Conservation (phyloP, 2,113 vertebrate genomes). For the Xiphophorus maculatus region DNA sequence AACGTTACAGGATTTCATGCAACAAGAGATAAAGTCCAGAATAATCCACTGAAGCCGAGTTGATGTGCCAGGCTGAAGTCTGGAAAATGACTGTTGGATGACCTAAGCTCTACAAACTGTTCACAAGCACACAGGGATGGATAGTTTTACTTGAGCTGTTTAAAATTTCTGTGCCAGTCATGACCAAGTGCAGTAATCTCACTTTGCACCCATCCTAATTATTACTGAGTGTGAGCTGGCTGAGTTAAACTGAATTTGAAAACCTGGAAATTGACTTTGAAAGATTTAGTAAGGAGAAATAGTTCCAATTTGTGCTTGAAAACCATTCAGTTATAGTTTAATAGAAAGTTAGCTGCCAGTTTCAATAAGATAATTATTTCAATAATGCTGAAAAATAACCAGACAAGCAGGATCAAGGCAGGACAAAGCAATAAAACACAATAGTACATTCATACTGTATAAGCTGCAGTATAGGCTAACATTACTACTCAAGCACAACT, state of each 20-base stretch:
- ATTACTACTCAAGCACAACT: not conserved
- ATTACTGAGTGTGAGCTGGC: conserved; percentile 41
- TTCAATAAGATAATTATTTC: not conserved
- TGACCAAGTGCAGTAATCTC: conserved; percentile 30
- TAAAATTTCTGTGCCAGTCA: conserved; percentile 30
- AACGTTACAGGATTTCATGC: conserved; percentile 14
- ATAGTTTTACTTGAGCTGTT: conserved; percentile 1
- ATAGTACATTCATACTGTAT: not conserved
- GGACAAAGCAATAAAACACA: not conserved
- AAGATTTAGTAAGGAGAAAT: conserved; percentile 31
- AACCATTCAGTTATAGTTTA: not conserved
- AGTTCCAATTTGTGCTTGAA: conserved; percentile 32
- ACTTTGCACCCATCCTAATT: conserved; percentile 26
- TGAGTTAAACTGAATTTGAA: conserved; percentile 42
- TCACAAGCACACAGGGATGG: not conserved
- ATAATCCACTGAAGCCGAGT: conserved; percentile 39
- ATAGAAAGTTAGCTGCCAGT: conserved; percentile 3
- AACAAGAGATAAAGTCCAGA: conserved; percentile 28
- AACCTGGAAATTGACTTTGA: conserved; percentile 13
- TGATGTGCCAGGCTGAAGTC: conserved; percentile 34
- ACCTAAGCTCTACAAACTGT: conserved; percentile 35
- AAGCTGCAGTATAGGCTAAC: no score
- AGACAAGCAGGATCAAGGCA: not conserved
- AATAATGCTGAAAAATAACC: not conserved
- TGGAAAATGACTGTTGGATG: conserved; percentile 40